A percentile compares a stretch with the other conserved stretches of the same genome.
Evolutionary conservation across 2,113 vertebrate genomes (phyloP).

Genomic region (Procavia capensis): DNA sequence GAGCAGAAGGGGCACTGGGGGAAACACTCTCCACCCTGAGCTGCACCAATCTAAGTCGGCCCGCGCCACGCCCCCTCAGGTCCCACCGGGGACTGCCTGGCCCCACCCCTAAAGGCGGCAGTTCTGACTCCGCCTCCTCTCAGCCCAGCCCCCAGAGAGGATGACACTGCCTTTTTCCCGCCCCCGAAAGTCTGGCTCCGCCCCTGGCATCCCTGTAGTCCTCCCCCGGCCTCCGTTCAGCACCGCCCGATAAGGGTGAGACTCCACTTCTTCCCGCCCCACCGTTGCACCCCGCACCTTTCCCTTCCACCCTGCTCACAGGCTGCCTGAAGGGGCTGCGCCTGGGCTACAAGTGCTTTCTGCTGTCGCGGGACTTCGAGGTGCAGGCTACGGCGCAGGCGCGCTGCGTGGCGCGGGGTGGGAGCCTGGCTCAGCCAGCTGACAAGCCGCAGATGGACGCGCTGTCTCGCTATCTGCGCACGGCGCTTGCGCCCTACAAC

Average conservation of each 20-base stretch:
- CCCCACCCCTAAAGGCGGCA: too few species aligned
- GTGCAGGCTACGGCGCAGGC: slow-evolving; percentile 89
- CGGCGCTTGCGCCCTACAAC: slow-evolving; percentile 91
- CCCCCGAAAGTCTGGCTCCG: too few species aligned
- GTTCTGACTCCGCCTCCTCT: too few species aligned
- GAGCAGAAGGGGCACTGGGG: fast-evolving
- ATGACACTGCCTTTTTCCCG: too few species aligned
- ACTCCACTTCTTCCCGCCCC: not conserved
- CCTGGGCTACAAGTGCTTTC: slow-evolving; percentile 92
- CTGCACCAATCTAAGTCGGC: fast-evolving
- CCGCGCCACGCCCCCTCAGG: slow-evolving; percentile 46
- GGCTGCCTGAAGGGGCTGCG: slow-evolving; percentile 92
- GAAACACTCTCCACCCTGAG: fast-evolving
- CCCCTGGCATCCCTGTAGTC: too few species aligned
- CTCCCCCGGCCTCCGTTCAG: not conserved
- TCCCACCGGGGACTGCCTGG: not conserved
- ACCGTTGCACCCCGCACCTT: not conserved
- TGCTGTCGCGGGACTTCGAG: slow-evolving; percentile 90
- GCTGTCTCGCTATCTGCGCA: slow-evolving; percentile 89
- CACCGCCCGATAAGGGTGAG: not conserved
- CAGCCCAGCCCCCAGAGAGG: too few species aligned
- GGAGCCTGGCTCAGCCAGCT: slow-evolving; percentile 91
- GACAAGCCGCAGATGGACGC: slow-evolving; percentile 91
- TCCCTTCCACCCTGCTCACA: slow-evolving; percentile 54
- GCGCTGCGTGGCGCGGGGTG: slow-evolving; percentile 90